Evolutionary conservation across 2,888 invertebrate genomes (phyloP), one percentile per base, ranked within the genome.

Genomic region (Drosophila melanocephala): DNA sequence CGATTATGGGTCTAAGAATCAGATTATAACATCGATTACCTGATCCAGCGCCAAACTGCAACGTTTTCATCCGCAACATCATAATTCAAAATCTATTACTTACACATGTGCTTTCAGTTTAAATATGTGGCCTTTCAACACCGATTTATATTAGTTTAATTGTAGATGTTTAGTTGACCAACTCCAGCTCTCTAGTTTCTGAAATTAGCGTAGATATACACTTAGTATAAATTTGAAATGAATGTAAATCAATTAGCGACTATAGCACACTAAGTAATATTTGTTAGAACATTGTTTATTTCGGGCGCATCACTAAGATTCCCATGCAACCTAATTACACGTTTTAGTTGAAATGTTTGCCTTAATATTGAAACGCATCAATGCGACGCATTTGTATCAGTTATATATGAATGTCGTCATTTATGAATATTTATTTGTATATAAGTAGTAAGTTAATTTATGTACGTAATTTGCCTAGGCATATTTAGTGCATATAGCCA

Each of bases 1-100:
- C 94, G 94, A 94, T 95, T 93, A 94, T 94, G 94, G 95, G 95
- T 91, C 94, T 95, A 94, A 94, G 94, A 94, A 95, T 95, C 94
- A 95, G 94, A 93, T 94, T 95, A 91, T 95, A 93, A 94, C 95
- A 77, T 94, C 94, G 73, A 94, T 95, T 84, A 94, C 93, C 82
- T 93, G 92, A 93, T 91, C 78, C 78, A 81, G 69, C 73, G 80
- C 75, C 67, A 79, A 84, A 70, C 42, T 72, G 75, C 58, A 73
- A 56, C 60, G 52, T 47, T 47, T 42, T 50, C 52, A 52, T 57
- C 35, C 33, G 51, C 78, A 69, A 55, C 65, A 76, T 22, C 59
- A 51, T 42, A 52, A 44, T 50, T 44, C 53, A 59, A 37, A 71
- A n/a, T 28, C 60, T 12, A 22, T 55, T 50, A 63, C 53, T 68